Conservation (phyloP, 2,888 invertebrate genomes). For the Lamellibrachia columna region DNA sequence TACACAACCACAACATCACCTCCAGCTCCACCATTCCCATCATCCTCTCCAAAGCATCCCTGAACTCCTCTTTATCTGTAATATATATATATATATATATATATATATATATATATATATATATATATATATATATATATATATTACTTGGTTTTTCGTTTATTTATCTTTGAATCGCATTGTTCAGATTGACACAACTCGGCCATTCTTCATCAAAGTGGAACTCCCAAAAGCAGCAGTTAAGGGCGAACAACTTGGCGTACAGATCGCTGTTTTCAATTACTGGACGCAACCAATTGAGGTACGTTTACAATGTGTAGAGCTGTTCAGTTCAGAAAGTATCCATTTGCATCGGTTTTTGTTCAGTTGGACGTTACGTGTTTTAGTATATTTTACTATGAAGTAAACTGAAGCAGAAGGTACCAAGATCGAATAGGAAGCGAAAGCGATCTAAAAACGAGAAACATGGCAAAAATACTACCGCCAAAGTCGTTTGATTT, state of each 20-base stretch:
- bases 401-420: no score
- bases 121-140: no score
- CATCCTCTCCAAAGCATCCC: no score
- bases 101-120: no score
- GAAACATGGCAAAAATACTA: no score
- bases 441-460: no score
- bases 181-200: constrained; percentile 81
- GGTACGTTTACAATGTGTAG: constrained; percentile 42
- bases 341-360: background rate
- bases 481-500: no score
- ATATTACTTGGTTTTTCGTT: background rate
- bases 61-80: no score
- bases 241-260: constrained; percentile 92
- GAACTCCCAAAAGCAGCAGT: constrained; percentile 86
- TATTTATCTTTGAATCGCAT: background rate
- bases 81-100: no score
- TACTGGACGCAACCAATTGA: constrained; percentile 75
- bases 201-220: constrained; percentile 93
- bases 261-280: constrained; percentile 92
- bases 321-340: background rate
- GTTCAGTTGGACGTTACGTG: background rate
- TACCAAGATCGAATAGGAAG: no score
- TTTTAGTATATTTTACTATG: background rate
- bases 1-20: no score
- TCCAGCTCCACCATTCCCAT: no score